Percentiles rank a stretch among this genome's conserved stretches.
Conservation (phyloP, 2,797 vertebrate genomes). For the Pseudopleuronectes americanus region DNA sequence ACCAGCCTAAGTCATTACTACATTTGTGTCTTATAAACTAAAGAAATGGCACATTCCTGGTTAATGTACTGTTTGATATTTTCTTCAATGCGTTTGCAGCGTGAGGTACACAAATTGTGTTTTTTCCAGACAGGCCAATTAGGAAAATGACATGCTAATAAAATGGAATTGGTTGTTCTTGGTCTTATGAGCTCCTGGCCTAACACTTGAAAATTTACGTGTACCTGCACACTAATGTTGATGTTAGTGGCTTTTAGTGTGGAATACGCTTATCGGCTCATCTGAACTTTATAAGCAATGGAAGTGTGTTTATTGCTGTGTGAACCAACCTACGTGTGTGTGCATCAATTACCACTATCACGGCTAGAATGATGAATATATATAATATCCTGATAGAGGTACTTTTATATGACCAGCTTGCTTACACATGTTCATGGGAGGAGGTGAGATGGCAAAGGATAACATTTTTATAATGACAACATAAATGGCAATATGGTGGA, state of each 20-base stretch:
- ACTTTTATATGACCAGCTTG: slow-evolving; percentile 7
- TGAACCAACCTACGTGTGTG: not conserved
- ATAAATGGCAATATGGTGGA: slow-evolving; percentile 12
- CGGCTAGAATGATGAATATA: slow-evolving; percentile 20
- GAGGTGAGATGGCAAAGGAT: not conserved
- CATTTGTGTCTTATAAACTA: not conserved
- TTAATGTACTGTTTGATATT: slow-evolving; percentile 7
- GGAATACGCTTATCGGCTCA: slow-evolving; percentile 10
- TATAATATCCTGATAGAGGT: too few relatives aligned
- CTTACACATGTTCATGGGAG: slow-evolving; percentile 1
- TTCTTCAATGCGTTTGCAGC: not conserved
- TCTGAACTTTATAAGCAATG: slow-evolving; percentile 30
- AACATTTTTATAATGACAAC: not conserved
- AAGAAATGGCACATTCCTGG: not conserved
- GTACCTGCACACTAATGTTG: not conserved
- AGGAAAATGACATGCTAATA: not conserved
- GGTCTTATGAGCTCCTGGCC: not conserved
- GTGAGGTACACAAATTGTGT: not conserved
- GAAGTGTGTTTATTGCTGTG: slow-evolving; percentile 26
- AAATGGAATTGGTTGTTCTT: slow-evolving; percentile 3
- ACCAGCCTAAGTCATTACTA: slow-evolving; percentile 5
- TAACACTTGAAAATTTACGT: slow-evolving; percentile 1
- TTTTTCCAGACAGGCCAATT: slow-evolving; percentile 4
- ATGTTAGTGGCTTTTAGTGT: not conserved
- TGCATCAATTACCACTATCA: slow-evolving; percentile 17